Evolutionary conservation across 2,113 vertebrate species (phyloP).

Genomic region (Laticauda laticaudata): DNA sequence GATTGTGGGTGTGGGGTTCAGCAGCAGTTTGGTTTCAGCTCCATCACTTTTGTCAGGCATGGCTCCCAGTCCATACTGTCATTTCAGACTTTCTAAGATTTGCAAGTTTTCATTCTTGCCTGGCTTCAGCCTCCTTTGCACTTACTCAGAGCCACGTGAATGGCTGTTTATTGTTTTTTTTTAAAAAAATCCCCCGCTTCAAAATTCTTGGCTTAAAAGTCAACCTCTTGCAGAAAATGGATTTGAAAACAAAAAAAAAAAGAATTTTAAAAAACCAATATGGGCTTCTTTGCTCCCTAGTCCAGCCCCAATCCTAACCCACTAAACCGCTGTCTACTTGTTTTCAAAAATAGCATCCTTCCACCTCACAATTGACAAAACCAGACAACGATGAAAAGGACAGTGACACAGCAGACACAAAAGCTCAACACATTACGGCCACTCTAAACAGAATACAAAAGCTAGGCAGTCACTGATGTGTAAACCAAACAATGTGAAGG

Average conservation of each 20-base stretch:
- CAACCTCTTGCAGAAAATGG: constrained; percentile 11
- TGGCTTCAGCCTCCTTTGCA: not conserved
- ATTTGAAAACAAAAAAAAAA: constrained; percentile 37
- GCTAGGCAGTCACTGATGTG: constrained; percentile 93
- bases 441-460: constrained; percentile 87
- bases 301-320: constrained; percentile 47
- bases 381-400: constrained; percentile 88
- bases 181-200: constrained; percentile 21
- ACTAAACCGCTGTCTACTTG: constrained; percentile 68
- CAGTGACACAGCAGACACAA: constrained; percentile 90
- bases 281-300: constrained; percentile 39
- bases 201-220: constrained; percentile 16
- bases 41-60: not conserved
- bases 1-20: not conserved
- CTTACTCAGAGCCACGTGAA: not conserved
- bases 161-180: not conserved
- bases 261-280: not conserved
- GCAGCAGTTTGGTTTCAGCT: constrained; percentile 16
- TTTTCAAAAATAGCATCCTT: constrained; percentile 73
- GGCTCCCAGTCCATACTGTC: not conserved
- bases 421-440: constrained; percentile 87
- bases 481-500: constrained; percentile 90
- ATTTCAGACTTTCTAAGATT: not conserved
- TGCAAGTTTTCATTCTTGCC: constrained; percentile 3
- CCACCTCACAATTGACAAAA: constrained; percentile 82